Evolutionary conservation across 2,888 invertebrate genomes (phyloP).

Genomic region (Melipona beecheii): DNA sequence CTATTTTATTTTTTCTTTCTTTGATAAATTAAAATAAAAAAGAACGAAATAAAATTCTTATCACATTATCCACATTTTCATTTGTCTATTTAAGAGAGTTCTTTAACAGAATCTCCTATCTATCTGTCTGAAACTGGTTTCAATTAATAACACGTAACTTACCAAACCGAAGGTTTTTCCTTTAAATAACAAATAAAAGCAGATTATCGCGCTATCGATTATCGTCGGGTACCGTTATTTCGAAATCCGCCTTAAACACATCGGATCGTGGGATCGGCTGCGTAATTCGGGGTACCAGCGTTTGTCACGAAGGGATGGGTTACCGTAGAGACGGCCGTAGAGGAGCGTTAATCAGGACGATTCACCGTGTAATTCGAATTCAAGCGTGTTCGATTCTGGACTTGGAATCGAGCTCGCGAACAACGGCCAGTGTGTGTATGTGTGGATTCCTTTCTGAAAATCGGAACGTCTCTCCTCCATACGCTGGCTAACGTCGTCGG

Average conservation of each 20-base stretch:
- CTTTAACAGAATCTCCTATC: slow-evolving; percentile 91
- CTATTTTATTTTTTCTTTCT: not conserved
- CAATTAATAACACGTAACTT: slow-evolving; percentile 97
- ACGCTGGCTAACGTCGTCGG: slow-evolving; percentile 24
- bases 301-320: slow-evolving; percentile 38
- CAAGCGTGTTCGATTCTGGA: slow-evolving; percentile 53
- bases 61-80: slow-evolving; percentile 78
- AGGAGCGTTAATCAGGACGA: slow-evolving; percentile 68
- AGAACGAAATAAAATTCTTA: too few species aligned
- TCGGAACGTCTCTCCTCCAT: slow-evolving; percentile 36
- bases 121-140: slow-evolving; percentile 94
- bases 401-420: slow-evolving; percentile 33
- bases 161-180: slow-evolving; percentile 95
- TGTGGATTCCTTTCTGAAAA: slow-evolving; percentile 51
- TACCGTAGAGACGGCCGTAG: slow-evolving; percentile 28
- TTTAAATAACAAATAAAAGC: slow-evolving; percentile 90
- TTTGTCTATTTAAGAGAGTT: slow-evolving; percentile 93
- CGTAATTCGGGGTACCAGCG: slow-evolving; percentile 50
- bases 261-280: too few species aligned
- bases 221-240: slow-evolving; percentile 20
- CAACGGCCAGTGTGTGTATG: slow-evolving; percentile 20
- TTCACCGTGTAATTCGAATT: slow-evolving; percentile 58
- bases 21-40: not conserved
- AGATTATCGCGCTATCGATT: slow-evolving; percentile 84
- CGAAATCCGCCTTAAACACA: slow-evolving; percentile 33